A percentile compares a stretch with the other conserved stretches of the same genome.
Evolutionary conservation across 2,888 invertebrate species (phyloP).

Genomic region (Zelleria hepariella): DNA sequence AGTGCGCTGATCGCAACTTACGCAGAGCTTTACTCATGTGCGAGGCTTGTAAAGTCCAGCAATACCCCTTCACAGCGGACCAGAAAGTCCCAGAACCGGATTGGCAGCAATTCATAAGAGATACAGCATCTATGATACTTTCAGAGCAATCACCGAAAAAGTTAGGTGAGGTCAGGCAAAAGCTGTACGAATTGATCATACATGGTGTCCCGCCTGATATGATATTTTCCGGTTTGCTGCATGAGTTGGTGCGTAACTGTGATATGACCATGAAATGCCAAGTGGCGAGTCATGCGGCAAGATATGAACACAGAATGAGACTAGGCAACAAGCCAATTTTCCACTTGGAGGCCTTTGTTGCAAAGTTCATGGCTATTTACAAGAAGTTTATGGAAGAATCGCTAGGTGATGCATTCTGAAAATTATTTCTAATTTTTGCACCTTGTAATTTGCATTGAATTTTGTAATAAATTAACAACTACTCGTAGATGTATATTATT

Average conservation of each 20-base stretch:
- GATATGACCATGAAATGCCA: slow-evolving; percentile 91
- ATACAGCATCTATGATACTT: slow-evolving; percentile 89
- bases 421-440: slow-evolving; percentile 10
- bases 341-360: slow-evolving; percentile 97
- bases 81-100: slow-evolving; percentile 91
- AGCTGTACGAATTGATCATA: slow-evolving; percentile 92
- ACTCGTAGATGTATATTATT: no score
- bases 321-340: slow-evolving; percentile 95
- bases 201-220: slow-evolving; percentile 95
- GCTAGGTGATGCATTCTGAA: slow-evolving; percentile 69
- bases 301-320: slow-evolving; percentile 93
- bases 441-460: no score
- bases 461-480: no score
- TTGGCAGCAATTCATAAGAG: slow-evolving; percentile 91
- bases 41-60: slow-evolving; percentile 93
- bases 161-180: slow-evolving; percentile 85
- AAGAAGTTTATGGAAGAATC: slow-evolving; percentile 87
- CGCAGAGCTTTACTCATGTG: slow-evolving; percentile 93
- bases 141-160: slow-evolving; percentile 90
- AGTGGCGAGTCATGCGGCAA: slow-evolving; percentile 88
- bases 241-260: slow-evolving; percentile 89
- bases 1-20: slow-evolving; percentile 88
- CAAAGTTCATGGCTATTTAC: slow-evolving; percentile 95
- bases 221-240: slow-evolving; percentile 89
- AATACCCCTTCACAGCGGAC: slow-evolving; percentile 86